Evolutionary conservation across 2,113 vertebrate species (phyloP), one percentile per base, ranked within the genome.

Genomic region (Xerus inauris): DNA sequence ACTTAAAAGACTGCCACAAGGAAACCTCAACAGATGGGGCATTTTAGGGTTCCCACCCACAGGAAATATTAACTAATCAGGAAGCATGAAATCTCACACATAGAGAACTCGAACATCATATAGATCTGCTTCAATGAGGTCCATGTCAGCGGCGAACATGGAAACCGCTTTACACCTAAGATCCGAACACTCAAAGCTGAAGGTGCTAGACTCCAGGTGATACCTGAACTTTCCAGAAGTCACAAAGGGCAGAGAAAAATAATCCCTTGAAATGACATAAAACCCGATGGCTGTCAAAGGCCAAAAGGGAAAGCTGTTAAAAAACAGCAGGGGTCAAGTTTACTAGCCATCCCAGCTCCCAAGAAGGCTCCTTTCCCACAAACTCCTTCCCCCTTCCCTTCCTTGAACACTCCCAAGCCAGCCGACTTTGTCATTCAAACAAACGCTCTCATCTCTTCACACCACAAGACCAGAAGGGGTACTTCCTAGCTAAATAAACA

Each of bases 241-340:
- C 59, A 91, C 30, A 59, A 88, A 87, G 83, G 51, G 4, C 83
- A 12, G 3, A 72, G 8, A 89, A 64, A 80, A 89, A 94, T 28
- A 92, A 83, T 28, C 28, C 75, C 94, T 87, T 95, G 71, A 87
- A 28, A 65, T 62, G 49, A 72, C 51, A 80, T 24, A 80, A 83
- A 97, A 91, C 51, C 6, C 47, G 42, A 80, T 30, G 71, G 73
- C 51, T 57, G 42, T 88, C 77, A 93, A 38, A 42, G 71, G 64
- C 91, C 79, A 85, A 92, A 96, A 91, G 81, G 38, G 87, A 92
- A 91, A 81, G 72, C 67, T 80, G 89, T 85, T 77, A 5, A 84
- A 32, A 94, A 87, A 62, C 83, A 95, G 96, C 82, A 95, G 94
- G 96, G 57, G 88, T 87, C 93, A 95, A 87, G 94, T 96, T 93